Evolutionary conservation across 2,797 vertebrate genomes (phyloP).

Genomic region (Tamandua tetradactyla): DNA sequence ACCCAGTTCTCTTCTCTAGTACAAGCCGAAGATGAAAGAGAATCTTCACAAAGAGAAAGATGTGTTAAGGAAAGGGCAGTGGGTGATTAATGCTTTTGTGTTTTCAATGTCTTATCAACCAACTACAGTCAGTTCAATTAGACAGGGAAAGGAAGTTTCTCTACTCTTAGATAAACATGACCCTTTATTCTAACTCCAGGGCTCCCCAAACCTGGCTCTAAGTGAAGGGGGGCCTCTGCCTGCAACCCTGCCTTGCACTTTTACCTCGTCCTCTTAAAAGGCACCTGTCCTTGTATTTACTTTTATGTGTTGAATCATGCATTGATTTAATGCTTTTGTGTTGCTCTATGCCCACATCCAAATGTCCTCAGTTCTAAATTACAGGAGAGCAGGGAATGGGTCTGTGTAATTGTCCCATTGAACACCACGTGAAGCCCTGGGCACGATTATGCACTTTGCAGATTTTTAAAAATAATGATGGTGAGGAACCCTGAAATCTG

Average conservation of each 20-base stretch:
- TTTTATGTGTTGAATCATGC: not conserved
- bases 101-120: not conserved
- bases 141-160: not conserved
- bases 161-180: not conserved
- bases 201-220: not conserved
- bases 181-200: not conserved
- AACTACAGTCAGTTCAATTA: not conserved
- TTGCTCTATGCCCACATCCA: not conserved
- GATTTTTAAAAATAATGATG: not conserved
- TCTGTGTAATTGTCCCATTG: not conserved
- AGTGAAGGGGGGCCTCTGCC: not conserved
- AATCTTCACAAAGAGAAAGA: not conserved
- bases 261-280: not conserved
- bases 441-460: rapidly evolving
- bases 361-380: not conserved
- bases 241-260: not conserved
- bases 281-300: not conserved
- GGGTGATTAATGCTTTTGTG: not conserved
- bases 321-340: not conserved
- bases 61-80: not conserved
- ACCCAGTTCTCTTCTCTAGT: not conserved
- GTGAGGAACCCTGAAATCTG: not conserved
- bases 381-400: not conserved
- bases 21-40: not conserved
- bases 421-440: not conserved